phyloP scores from a whole-genome alignment of 2,888 invertebrate genomes.

The Dysmachus trigonus region DNA sequence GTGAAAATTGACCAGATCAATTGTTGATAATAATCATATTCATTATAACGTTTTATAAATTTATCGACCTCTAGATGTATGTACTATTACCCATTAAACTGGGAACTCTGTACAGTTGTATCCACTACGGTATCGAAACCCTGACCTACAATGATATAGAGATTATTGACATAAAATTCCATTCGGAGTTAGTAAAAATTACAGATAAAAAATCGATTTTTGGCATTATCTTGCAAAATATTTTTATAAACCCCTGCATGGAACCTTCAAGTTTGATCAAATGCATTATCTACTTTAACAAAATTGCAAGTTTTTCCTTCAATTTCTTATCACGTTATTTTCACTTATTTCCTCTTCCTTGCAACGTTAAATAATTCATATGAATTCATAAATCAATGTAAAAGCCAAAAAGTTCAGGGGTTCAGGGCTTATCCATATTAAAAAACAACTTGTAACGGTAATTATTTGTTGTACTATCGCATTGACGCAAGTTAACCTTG shows the following conservation, averaged over 20 bases:
- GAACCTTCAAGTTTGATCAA: neutral
- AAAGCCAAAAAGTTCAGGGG: neutral
- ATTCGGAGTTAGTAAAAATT: neutral
- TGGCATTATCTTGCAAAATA: neutral
- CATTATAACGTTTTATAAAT: too few relatives aligned
- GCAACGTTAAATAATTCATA: neutral
- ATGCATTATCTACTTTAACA: neutral
- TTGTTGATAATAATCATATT: too few relatives aligned
- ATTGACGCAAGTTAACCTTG: conserved; percentile 1
- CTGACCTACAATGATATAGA: neutral
- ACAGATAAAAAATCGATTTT: neutral
- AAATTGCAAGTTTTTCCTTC: neutral
- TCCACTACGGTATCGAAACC: neutral
- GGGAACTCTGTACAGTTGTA: neutral
- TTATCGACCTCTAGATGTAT: neutral
- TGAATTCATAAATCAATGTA: neutral
- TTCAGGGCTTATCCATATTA: neutral
- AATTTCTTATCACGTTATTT: neutral
- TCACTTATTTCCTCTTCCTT: neutral
- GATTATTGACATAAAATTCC: neutral
- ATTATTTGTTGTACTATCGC: neutral
- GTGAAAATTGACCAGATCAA: too few relatives aligned
- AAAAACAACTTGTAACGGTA: conserved; percentile 4
- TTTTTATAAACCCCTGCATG: neutral
- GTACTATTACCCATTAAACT: neutral